Percentiles rank a stretch among this genome's conserved stretches.
Conservation (phyloP, 1,140 invertebrate species). For the Neodiprion fabricii region DNA sequence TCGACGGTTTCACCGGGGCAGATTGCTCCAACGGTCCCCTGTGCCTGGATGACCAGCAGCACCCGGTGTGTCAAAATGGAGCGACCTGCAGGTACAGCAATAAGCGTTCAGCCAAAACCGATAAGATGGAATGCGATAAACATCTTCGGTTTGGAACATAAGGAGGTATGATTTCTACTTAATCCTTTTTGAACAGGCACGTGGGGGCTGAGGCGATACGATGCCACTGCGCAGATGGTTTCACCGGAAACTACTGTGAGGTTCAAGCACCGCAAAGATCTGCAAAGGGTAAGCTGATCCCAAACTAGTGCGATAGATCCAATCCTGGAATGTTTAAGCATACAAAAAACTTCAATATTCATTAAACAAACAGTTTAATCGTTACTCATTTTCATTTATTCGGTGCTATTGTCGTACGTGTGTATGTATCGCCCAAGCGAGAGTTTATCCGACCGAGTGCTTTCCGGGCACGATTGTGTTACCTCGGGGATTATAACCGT, state of each 20-base stretch:
- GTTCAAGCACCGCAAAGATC: slow-evolving; percentile 61
- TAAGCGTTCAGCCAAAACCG: slow-evolving; percentile 12
- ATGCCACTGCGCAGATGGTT: slow-evolving; percentile 70
- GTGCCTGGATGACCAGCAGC: slow-evolving; percentile 66
- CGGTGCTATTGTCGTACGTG: too few species aligned
- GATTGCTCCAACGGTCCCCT: slow-evolving; percentile 77
- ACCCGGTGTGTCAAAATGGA: slow-evolving; percentile 75
- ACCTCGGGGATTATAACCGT: too few species aligned
- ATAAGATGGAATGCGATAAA: too few species aligned
- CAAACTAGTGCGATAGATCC: background rate
- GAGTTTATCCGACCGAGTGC: too few species aligned
- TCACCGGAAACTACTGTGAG: slow-evolving; percentile 73
- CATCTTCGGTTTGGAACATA: background rate
- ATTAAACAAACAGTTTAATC: too few species aligned
- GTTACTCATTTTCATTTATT: too few species aligned
- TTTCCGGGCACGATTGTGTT: too few species aligned
- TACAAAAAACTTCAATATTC: too few species aligned
- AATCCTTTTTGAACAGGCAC: slow-evolving; percentile 65
- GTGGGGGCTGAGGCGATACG: slow-evolving; percentile 73
- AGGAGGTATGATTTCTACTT: background rate
- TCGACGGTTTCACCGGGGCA: slow-evolving; percentile 73
- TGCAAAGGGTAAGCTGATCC: slow-evolving; percentile 35
- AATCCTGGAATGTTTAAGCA: background rate
- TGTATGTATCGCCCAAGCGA: too few species aligned
- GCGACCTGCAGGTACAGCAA: slow-evolving; percentile 77